phyloP scores from a whole-genome alignment of 2,113 vertebrate genomes.

The Halichoerus grypus region DNA sequence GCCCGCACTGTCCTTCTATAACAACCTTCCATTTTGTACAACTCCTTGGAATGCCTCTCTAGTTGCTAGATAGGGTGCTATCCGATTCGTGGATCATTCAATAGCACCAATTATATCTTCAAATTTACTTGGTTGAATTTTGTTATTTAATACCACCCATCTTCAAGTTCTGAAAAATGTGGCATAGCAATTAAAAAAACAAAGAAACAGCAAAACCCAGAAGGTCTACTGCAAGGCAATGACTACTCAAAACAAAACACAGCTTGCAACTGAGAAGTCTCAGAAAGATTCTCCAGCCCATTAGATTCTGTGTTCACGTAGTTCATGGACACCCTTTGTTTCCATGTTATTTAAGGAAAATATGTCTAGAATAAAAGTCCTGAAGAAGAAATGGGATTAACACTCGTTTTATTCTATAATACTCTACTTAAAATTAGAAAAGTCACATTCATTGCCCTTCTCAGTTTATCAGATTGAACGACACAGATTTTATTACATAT shows the following conservation, averaged over 20 bases:
- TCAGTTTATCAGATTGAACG: conserved; percentile 52
- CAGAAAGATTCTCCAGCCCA: neutral
- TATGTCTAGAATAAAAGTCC: neutral
- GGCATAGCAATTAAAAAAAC: neutral
- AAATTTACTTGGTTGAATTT: neutral
- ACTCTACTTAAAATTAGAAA: conserved; percentile 42
- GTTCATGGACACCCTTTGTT: neutral
- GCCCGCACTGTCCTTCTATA: neutral
- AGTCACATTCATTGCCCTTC: conserved; percentile 47
- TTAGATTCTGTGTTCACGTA: neutral
- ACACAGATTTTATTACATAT: neutral
- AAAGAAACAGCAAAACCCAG: neutral
- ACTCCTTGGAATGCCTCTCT: neutral
- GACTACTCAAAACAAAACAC: neutral
- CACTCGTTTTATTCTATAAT: conserved; percentile 14
- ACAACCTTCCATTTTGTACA: neutral
- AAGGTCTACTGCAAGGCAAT: neutral
- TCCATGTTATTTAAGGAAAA: neutral
- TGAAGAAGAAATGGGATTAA: conserved; percentile 16
- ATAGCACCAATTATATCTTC: neutral
- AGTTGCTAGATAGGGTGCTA: neutral
- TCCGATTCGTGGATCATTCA: neutral
- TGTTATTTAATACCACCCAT: neutral
- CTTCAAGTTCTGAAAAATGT: conserved; percentile 5
- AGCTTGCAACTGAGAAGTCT: neutral